phyloP scores from a whole-genome alignment of 2,113 vertebrate genomes.

The Mesitornis unicolor region DNA sequence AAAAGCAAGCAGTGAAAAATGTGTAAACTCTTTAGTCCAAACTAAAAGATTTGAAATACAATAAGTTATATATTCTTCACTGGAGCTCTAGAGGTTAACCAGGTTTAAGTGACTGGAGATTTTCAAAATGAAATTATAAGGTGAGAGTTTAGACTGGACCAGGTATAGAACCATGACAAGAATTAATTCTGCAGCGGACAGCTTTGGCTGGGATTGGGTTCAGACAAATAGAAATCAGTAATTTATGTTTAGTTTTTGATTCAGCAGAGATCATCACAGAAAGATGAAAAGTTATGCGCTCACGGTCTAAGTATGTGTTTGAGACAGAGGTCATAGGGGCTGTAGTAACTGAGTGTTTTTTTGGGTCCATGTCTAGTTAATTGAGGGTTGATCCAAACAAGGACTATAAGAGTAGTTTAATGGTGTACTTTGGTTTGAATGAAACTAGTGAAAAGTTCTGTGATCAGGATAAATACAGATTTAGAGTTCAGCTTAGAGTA shows the following conservation, averaged over 20 bases:
- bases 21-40: not conserved
- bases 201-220: not conserved
- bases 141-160: not conserved
- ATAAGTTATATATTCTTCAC: not conserved
- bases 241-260: not conserved
- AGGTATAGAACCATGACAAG: not conserved
- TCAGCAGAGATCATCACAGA: not conserved
- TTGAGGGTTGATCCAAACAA: not conserved
- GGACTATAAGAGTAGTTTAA: not conserved
- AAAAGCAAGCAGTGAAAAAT: not conserved
- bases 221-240: not conserved
- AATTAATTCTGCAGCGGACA: not conserved
- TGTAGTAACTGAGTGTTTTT: not conserved
- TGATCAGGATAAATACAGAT: not conserved
- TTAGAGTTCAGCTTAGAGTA: not conserved
- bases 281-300: not conserved
- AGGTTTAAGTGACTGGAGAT: not conserved
- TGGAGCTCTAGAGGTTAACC: not conserved
- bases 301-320: not conserved
- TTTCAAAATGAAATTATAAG: not conserved
- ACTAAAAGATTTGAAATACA: not conserved
- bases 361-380: not conserved
- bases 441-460: not conserved
- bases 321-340: not conserved
- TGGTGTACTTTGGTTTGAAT: not conserved